Conservation (phyloP, 1,140 invertebrate species). For the Lucilia sericata region DNA sequence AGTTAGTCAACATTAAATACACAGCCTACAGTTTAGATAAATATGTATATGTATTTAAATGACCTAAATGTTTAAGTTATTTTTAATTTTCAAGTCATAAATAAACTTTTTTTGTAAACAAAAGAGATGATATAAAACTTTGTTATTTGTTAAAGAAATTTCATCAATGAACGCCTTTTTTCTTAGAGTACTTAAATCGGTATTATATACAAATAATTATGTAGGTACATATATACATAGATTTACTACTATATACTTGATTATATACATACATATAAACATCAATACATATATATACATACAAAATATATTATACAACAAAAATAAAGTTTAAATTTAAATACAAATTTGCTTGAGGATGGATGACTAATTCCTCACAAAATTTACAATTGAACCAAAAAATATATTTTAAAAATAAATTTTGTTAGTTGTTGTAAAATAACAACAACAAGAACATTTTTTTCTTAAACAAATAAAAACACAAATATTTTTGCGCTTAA, state of each 20-base stretch:
- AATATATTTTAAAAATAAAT: background rate
- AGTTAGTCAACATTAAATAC: no score
- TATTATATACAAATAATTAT: background rate
- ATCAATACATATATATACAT: background rate
- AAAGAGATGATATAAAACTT: background rate
- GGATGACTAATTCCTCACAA: slow-evolving; percentile 28
- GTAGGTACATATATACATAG: background rate
- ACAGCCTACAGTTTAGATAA: no score
- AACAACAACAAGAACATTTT: background rate
- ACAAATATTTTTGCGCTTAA: background rate
- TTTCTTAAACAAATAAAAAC: background rate
- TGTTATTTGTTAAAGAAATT: background rate
- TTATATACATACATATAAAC: background rate
- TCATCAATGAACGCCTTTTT: background rate
- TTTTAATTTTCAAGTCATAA: background rate
- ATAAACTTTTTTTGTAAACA: background rate
- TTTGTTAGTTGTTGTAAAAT: background rate
- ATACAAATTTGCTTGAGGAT: background rate
- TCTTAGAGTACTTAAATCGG: background rate
- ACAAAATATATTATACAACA: background rate
- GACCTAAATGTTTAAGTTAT: no score
- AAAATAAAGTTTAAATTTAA: slow-evolving; percentile 3
- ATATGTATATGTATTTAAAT: no score
- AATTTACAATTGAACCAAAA: background rate
- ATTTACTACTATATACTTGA: background rate